Conservation (phyloP, 2,113 vertebrate genomes). For the Perognathus longimembris region DNA sequence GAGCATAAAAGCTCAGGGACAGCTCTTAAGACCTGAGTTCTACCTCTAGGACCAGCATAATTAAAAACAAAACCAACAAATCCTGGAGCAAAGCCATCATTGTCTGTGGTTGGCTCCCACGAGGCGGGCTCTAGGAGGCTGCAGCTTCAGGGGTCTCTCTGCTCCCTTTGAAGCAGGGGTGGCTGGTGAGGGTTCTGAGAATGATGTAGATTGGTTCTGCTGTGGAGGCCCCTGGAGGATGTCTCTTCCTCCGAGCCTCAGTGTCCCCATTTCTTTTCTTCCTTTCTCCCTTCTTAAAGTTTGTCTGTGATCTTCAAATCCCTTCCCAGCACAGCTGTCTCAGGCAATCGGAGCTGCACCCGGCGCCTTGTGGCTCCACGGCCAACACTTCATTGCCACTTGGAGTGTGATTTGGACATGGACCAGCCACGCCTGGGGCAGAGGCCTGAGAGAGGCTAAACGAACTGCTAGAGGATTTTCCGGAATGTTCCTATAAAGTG, state of each 20-base stretch:
- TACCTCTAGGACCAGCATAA: too few species aligned
- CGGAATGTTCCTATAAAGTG: conserved; percentile 55
- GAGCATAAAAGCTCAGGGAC: too few species aligned
- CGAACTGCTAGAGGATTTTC: conserved; percentile 62
- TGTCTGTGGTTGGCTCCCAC: background rate
- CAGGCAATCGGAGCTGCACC: conserved; percentile 13
- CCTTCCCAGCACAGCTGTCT: conserved; percentile 68
- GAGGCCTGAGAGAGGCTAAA: conserved; percentile 16
- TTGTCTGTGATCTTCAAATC: conserved; percentile 71
- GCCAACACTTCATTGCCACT: conserved; percentile 61
- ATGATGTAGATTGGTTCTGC: background rate
- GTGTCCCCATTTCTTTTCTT: conserved; percentile 17
- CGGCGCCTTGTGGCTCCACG: conserved; percentile 49
- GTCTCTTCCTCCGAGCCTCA: background rate
- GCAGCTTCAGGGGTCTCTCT: background rate
- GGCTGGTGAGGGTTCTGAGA: background rate
- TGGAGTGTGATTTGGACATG: conserved; percentile 43
- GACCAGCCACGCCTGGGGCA: conserved; percentile 56
- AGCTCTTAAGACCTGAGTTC: too few species aligned
- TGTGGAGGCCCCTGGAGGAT: background rate
- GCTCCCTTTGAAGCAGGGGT: conserved; percentile 16
- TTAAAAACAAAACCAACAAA: too few species aligned
- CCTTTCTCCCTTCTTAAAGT: background rate
- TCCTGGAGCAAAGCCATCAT: background rate
- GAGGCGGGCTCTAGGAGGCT: background rate